Evolutionary conservation across 1,140 invertebrate species (phyloP), one percentile per base, ranked within the genome.

Genomic region (Sminthurides bifidus): DNA sequence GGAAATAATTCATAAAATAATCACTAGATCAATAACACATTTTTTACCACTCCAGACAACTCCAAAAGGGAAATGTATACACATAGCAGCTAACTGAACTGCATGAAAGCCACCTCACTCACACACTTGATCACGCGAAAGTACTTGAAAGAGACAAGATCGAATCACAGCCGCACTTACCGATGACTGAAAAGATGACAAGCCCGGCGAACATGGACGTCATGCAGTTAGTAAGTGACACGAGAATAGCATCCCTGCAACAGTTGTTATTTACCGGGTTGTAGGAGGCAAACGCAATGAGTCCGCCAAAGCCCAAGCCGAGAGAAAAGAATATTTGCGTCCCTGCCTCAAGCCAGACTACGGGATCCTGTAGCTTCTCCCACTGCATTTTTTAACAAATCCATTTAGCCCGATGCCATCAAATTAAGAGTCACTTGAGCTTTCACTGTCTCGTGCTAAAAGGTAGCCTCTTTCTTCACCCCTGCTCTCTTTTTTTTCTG

Each of bases 131-230:
- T n/a, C n/a, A n/a, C n/a, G n/a, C n/a, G n/a, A 35, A 35, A 35
- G 33, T 12, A 6, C 26, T 23, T 26, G 17, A 8, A 50, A 26
- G 33, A 21, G 17, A 4, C 24, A 3, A 15, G 14, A 33, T 48
- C 14, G n/a, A 15, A 51, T 21, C 14, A 26, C 45, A 56, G 33
- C 31, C 19, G 30, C 5, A 49, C 58, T 66, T 67, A 79, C 94
- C 95, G 54, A 98, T 89, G 17, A 98, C 87, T 0, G 92, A 92
- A 68, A 98, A 98, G 14, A 98, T 92, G 1, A 98, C 93, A 53
- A 98, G 87, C 0, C 92, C 94, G 52, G 94, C 93, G 69, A 98
- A 97, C 80, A 98, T 85, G 10, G 92, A 96, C 0, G 95, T 98
- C 54, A 84, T 81, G 66, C 92, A 92, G 69, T 98, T 98, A 2